Base-by-base conservation (phyloP, 2,797 vertebrate genomes). In the Pipistrellus pygmaeus region DNA sequence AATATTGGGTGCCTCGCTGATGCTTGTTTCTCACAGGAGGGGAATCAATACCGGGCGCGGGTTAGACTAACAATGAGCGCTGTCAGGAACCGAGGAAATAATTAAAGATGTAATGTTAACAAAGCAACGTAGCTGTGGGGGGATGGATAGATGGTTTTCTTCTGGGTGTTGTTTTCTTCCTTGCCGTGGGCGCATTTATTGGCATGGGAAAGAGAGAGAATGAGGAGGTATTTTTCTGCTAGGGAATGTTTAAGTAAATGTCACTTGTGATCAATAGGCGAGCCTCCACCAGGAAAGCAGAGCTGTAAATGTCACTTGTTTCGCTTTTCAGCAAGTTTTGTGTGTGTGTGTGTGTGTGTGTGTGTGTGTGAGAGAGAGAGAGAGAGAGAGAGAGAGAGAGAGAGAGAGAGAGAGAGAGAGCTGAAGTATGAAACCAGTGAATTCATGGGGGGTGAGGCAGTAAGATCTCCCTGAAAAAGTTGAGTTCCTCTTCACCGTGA, bases 191-290 rank as follows among this genome's bases (percentile, higher is more conserved):
- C 68, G 11, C 64, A 14, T 77, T 44, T 38, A 13, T 96, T 32
- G 97, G 89, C 95, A 77, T 97, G 97, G 77, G 66, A 90, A 95
- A 81, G 91, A 41, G 77, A 48, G 51, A 44, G 95, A 51, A 93
- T 96, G 90, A 8, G 93, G 69, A 71, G 57, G 44, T 85, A 88
- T 96, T 90, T 90, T 96, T 83, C 84, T 97, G 51, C 71, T 71
- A 66, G 57, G 84, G 93, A 73, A 53, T 87, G 95, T 97, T 97
- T 82, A 62, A 93, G 95, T 96, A 96, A 64, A 97, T 96, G 94
- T 96, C 95, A 97, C 38, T 81, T 86, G 77, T 91, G 93, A 96
- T 92, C 75, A 91, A 72, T 91, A 97, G 82, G 86, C 82, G 90
- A 96, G 68, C 6, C 85, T 92, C 72, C 71, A 69, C 66, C n/a